phyloP scores from a whole-genome alignment of 2,113 vertebrate genomes.

The Corythornis cristatus region DNA sequence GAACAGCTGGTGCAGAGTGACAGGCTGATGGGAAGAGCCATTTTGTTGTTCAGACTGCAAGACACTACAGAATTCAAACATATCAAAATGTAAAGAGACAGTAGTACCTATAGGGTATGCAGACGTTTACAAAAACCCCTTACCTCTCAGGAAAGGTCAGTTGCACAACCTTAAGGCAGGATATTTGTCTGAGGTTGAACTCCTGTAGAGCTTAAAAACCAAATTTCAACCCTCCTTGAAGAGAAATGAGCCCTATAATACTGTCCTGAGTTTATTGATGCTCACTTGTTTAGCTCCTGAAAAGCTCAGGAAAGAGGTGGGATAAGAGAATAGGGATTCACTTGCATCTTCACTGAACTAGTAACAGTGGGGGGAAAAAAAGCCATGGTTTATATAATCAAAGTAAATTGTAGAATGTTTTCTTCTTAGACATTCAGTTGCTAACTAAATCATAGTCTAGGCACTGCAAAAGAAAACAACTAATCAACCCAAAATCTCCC shows the following conservation, averaged over 20 bases:
- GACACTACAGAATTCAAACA: background rate
- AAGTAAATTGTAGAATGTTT: background rate
- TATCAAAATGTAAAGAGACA: constrained; percentile 32
- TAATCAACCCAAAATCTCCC: background rate
- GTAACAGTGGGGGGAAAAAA: background rate
- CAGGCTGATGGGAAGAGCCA: constrained; percentile 13
- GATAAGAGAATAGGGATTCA: background rate
- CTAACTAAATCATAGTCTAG: background rate
- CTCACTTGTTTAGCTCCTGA: background rate
- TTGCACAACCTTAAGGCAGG: background rate
- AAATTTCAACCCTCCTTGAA: background rate
- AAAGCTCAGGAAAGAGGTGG: background rate
- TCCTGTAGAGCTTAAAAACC: background rate
- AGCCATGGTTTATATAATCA: background rate
- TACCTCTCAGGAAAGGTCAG: background rate
- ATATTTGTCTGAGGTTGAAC: background rate
- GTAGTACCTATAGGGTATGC: background rate
- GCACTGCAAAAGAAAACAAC: background rate
- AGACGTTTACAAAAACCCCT: background rate
- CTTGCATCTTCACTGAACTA: background rate
- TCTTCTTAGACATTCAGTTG: background rate
- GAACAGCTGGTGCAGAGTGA: background rate
- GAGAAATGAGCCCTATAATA: background rate
- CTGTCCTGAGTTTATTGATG: background rate
- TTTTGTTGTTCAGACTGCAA: constrained; percentile 12